Evolutionary conservation across 37 sponge, comb jelly and placozoan species (phyloP), one percentile per base, ranked within the genome.

Genomic region (Cladorhizidae sp.): DNA sequence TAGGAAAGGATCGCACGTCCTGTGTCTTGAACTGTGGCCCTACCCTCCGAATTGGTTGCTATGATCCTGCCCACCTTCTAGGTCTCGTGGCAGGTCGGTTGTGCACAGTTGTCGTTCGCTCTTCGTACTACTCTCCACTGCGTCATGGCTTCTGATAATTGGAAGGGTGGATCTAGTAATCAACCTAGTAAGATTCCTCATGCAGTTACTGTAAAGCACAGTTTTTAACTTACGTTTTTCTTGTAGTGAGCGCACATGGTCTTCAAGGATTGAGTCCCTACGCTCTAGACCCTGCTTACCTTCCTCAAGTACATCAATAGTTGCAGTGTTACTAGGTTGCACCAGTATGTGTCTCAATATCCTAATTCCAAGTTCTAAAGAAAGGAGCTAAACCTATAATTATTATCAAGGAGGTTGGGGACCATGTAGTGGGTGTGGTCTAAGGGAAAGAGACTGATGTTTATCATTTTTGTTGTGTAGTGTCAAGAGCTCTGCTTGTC

Each of bases 271-370:
- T 90, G 56, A 85, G 85, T 73, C 93, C 93, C 1, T 92, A 92
- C 50, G 84, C 89, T 17, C 64, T 92, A 26, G 93, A 92, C 72
- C 85, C 93, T 20, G 20, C 64, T n/a, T 92, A 92, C 67, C 68
- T 92, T 6, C 93, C 93, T 18, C 31, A 59, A 64, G 93, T 92
- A 75, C 33, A 41, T 12, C 26, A 22, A 52, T 15, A 18, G 54
- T 52, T n/a, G 54, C 54, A 52, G 11, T 15, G n/a, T n/a, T n/a
- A n/a, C 11, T 52, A 18, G 54, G 15, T 52, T 52, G 11, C 54
- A 52, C 15, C 54, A 52, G 15, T 52, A 52, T 52, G 54, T 11
- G 54, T n/a, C n/a, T n/a, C n/a, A n/a, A n/a, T n/a, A n/a, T n/a
- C n/a, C n/a, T n/a, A n/a, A n/a, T n/a, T n/a, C n/a, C n/a, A n/a